Percentiles rank a stretch among this genome's conserved stretches.
Evolutionary conservation across 2,888 invertebrate species (phyloP).

Genomic region (Eilema caniola): DNA sequence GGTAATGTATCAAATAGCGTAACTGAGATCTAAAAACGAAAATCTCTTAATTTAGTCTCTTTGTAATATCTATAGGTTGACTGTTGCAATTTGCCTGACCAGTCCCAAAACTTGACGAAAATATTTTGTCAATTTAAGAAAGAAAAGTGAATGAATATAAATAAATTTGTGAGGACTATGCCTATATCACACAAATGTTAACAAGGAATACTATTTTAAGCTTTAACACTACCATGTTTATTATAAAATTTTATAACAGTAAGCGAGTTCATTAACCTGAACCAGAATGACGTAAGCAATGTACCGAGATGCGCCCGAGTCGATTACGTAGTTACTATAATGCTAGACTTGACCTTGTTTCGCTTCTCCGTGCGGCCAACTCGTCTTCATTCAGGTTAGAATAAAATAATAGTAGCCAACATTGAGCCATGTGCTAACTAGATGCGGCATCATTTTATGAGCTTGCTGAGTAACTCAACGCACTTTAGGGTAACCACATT

Average conservation of each 20-base stretch:
- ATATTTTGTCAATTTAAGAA: too few relatives aligned
- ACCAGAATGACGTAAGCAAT: constrained; percentile 34
- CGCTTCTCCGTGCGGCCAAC: constrained; percentile 46
- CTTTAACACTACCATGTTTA: background rate
- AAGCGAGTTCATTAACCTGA: constrained; percentile 40
- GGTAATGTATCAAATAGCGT: too few relatives aligned
- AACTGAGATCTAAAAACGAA: too few relatives aligned
- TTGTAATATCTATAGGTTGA: too few relatives aligned
- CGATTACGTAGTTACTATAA: constrained; percentile 42
- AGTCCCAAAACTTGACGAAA: too few relatives aligned
- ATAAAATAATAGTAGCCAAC: constrained; percentile 37
- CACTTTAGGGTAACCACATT: too few relatives aligned
- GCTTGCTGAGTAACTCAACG: too few relatives aligned
- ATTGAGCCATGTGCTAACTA: constrained; percentile 24
- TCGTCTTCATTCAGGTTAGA: constrained; percentile 55
- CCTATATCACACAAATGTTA: too few relatives aligned
- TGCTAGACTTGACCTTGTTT: constrained; percentile 45
- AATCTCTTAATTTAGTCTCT: too few relatives aligned
- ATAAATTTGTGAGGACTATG: too few relatives aligned
- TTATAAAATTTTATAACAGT: background rate
- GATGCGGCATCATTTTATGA: constrained; percentile 35
- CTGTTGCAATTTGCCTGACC: too few relatives aligned
- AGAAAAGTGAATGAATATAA: too few relatives aligned
- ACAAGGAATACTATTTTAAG: background rate
- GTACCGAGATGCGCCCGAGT: constrained; percentile 62